Evolutionary conservation across 2,888 invertebrate genomes (phyloP).

Genomic region (Ophion costatus): DNA sequence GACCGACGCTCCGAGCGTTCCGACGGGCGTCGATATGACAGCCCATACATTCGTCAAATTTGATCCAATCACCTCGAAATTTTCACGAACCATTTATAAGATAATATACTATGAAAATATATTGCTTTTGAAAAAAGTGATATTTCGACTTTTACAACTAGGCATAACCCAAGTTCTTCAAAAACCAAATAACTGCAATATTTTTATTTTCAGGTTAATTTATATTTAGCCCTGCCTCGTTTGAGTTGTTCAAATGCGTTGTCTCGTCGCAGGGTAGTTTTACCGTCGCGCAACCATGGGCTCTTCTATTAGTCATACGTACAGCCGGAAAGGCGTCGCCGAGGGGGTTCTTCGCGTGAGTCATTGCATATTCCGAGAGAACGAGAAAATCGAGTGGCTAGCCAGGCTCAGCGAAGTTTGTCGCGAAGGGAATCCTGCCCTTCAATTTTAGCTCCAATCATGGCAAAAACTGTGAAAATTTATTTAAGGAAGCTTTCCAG

Average conservation of each 20-base stretch:
- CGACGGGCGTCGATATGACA: no score
- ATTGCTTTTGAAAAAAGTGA: no score
- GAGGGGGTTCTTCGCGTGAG: conserved; percentile 41
- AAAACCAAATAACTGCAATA: no score
- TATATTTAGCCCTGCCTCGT: not conserved
- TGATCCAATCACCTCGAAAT: no score
- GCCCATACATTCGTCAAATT: no score
- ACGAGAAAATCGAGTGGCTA: conserved; percentile 14
- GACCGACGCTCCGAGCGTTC: no score
- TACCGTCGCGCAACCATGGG: conserved; percentile 26
- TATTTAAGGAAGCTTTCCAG: no score
- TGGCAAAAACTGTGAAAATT: not conserved
- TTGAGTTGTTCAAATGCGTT: not conserved
- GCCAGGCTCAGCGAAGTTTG: conserved; percentile 3
- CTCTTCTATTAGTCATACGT: conserved; percentile 45
- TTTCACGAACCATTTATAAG: no score
- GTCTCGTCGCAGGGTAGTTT: conserved; percentile 15
- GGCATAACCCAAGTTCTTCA: no score
- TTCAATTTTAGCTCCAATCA: not conserved
- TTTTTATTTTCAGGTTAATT: not conserved
- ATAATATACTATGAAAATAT: no score
- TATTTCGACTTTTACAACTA: no score
- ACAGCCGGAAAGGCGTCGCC: conserved; percentile 17
- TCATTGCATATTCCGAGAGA: conserved; percentile 18
- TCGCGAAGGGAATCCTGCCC: not conserved